Evolutionary conservation across 2,797 vertebrate genomes (phyloP).

Genomic region (Todus mexicanus): DNA sequence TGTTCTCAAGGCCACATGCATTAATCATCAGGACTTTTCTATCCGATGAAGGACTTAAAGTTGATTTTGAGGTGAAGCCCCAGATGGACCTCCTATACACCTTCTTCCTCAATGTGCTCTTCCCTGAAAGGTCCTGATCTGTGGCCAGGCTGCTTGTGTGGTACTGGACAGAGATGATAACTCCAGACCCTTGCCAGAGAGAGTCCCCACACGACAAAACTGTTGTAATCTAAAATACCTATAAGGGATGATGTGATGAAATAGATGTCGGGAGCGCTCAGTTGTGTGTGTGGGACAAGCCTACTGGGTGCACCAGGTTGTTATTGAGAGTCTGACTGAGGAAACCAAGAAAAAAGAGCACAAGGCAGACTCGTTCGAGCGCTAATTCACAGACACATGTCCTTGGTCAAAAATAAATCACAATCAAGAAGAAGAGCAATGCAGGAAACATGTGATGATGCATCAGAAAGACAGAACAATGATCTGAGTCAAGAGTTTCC

Average conservation of each 20-base stretch:
- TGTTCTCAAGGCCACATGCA: not conserved
- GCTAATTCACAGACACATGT: not conserved
- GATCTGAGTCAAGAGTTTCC: not conserved
- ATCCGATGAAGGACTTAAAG: not conserved
- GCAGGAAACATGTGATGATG: slow-evolving; percentile 2
- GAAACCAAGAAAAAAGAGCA: not conserved
- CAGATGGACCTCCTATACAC: not conserved
- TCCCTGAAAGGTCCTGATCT: not conserved
- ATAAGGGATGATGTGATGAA: not conserved
- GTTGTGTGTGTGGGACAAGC: not conserved
- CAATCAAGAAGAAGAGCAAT: not conserved
- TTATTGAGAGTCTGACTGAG: not conserved
- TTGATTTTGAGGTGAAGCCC: not conserved
- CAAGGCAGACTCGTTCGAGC: not conserved
- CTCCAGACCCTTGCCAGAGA: not conserved
- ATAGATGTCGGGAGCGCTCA: not conserved
- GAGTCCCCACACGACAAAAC: not conserved
- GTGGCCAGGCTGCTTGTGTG: not conserved
- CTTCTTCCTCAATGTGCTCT: not conserved
- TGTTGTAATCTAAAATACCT: not conserved
- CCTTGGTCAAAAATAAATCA: not conserved
- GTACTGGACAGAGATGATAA: not conserved
- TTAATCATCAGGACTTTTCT: not conserved
- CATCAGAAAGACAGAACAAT: not conserved
- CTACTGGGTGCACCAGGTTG: not conserved